Percentiles rank a stretch among this genome's conserved stretches.
These are phyloP conservation scores for Hedya salicella DNA, from an alignment of 2,888 invertebrate genomes.

Conservation along the genomic window DNA sequence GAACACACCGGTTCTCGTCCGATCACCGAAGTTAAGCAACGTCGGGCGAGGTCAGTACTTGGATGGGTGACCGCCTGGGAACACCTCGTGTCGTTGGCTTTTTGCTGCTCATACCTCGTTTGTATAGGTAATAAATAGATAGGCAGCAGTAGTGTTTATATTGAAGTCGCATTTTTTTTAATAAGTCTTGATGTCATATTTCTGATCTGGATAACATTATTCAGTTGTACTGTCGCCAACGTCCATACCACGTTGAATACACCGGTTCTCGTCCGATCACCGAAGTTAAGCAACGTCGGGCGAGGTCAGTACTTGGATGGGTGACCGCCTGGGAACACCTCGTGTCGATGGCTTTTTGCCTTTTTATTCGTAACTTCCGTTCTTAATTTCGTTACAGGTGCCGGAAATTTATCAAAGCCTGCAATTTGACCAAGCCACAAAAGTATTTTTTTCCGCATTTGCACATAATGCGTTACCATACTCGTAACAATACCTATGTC, in stretches of 20 bases:
- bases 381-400: too few species aligned
- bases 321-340: constrained; percentile 65
- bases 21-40: constrained; percentile 83
- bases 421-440: too few species aligned
- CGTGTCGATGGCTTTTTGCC: constrained; percentile 57
- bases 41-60: constrained; percentile 81
- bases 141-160: too few species aligned
- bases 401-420: too few species aligned
- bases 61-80: constrained; percentile 81
- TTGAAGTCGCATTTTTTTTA: too few species aligned
- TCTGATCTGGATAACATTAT: too few species aligned
- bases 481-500: too few species aligned
- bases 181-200: too few species aligned
- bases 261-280: constrained; percentile 81
- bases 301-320: constrained; percentile 75
- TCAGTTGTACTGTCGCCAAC: constrained; percentile 54
- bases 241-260: constrained; percentile 72
- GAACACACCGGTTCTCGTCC: constrained; percentile 81
- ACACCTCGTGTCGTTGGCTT: constrained; percentile 74
- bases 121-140: too few species aligned
- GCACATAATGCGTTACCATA: too few species aligned
- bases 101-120: constrained; percentile 48
- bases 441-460: too few species aligned
- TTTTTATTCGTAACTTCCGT: too few species aligned
- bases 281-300: constrained; percentile 78